phyloP scores from a whole-genome alignment of 2,113 vertebrate species.

The pig (Sus scrofa) region T2T-Sscrofa CM000826.6:114875001-114875500 shows the following conservation, averaged over 20 bases:
- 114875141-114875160: constrained; percentile 56
- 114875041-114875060: not conserved
- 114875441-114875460: constrained; percentile 74
- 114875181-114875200: constrained; percentile 76
- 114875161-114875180: constrained; percentile 66
- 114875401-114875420: not conserved
- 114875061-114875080: constrained; percentile 42
- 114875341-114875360: constrained; percentile 27
- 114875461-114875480: constrained; percentile 44
- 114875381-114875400: constrained; percentile 14
- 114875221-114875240: constrained; percentile 68
- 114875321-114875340: constrained; percentile 39
- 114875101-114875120: constrained; percentile 69
- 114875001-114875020: constrained; percentile 62
- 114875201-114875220: constrained; percentile 68
- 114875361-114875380: not conserved
- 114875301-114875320: constrained; percentile 59
- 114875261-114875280: constrained; percentile 75
- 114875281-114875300: constrained; percentile 62
- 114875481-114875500: constrained; percentile 6
- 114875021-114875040: constrained; percentile 55
- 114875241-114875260: constrained; percentile 39
- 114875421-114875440: not conserved
- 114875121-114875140: constrained; percentile 72
- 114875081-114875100: constrained; percentile 73